These are phyloP conservation scores for Naso thynnoides DNA, from an alignment of 2,797 vertebrate genomes.

Conservation along the genomic window DNA sequence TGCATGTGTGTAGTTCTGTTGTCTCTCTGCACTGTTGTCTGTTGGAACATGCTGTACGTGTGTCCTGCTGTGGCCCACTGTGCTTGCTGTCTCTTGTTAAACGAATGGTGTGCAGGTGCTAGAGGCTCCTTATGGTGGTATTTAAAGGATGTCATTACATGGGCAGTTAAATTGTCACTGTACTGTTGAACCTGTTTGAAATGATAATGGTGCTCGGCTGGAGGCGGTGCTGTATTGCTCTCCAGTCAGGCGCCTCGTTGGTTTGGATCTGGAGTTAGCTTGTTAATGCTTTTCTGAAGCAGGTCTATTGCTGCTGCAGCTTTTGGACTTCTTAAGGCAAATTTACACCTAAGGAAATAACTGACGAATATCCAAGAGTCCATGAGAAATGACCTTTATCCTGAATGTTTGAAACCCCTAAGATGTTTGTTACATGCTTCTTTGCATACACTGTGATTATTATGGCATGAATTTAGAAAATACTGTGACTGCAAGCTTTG, in stretches of 20 bases:
- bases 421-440: background rate
- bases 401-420: background rate
- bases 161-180: slow-evolving; percentile 89
- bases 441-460: background rate
- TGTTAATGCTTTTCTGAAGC: slow-evolving; percentile 67
- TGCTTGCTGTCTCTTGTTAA: slow-evolving; percentile 64
- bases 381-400: slow-evolving; percentile 1
- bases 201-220: slow-evolving; percentile 86
- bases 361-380: slow-evolving; percentile 9
- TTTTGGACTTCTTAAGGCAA: slow-evolving; percentile 30
- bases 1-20: background rate
- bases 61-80: slow-evolving; percentile 31
- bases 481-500: background rate
- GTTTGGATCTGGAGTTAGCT: slow-evolving; percentile 59
- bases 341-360: slow-evolving; percentile 35
- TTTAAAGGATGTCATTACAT: slow-evolving; percentile 89
- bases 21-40: background rate
- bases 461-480: background rate
- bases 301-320: slow-evolving; percentile 33
- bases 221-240: slow-evolving; percentile 64
- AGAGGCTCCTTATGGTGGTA: slow-evolving; percentile 77
- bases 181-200: slow-evolving; percentile 88
- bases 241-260: slow-evolving; percentile 58
- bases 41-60: slow-evolving; percentile 12
- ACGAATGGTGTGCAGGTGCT: slow-evolving; percentile 85